Base-by-base conservation (phyloP, 23 tunicate species). In the Botrylloides violaceus region DNA sequence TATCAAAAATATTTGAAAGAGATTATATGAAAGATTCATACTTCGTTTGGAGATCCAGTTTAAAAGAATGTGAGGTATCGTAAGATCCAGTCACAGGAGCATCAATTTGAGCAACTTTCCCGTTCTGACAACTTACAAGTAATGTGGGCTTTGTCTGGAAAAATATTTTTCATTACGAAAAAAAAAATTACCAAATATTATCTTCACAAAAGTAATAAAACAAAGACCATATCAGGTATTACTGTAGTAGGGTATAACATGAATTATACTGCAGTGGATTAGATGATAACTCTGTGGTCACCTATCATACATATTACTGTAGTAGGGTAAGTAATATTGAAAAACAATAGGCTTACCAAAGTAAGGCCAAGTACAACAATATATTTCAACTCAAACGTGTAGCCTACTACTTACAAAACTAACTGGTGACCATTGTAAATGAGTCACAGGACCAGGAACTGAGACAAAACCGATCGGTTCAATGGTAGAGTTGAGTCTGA, bases 401-500 rank as follows among this genome's bases (percentile, higher is more conserved):
- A 1, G 28, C 21, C 28, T 19, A 7, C n/a, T 21, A 77, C 97
- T 83, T 55, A 90, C 97, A 63, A 78, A 90, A 12, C 81, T 76
- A 20, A 65, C 65, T 0, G 97, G 97, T 4, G 90, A 68, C 85
- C 85, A 90, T 68, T 79, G 71, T 35, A 90, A 32, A 6, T 70
- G 30, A 21, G 89, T 76, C 23, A 90, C 97, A 29, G 75, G 81
- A 2, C 97, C 97, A 20, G 82, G 83, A 25, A 90, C 76, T 38
- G 71, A 61, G 7, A 93, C 94, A 66, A 93, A 93, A n/a, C 98
- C 98, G 62, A 93, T 81, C 1, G 98, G 88, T 15, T 66, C 72
- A 56, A 84, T 83, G 58, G 71, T 77, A 3, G 47, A 34, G 29
- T 73, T 72, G 5, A 81, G 83, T 21, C 53, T n/a, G 65, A 93